Evolutionary conservation across 64 coral and sea anemone genomes (phyloP), one percentile per base, ranked within the genome.

Genomic region (Stylophora pistillata): DNA sequence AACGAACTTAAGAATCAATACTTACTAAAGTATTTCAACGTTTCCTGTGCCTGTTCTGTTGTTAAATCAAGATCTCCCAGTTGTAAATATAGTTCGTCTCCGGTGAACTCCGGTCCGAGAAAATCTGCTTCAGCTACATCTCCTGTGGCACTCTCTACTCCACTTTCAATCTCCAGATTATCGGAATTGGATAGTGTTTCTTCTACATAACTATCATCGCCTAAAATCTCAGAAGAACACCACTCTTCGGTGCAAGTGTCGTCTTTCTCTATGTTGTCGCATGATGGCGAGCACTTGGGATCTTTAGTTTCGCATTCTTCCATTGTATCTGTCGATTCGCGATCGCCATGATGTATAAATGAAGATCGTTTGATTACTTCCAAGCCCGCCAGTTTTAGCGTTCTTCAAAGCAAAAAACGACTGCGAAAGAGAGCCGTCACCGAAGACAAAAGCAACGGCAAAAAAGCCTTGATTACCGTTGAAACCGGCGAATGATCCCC

Each of bases 11-110:
- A 31, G 47, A 26, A 21, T 9, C 53, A 58, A 37, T 86, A 92
- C 90, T 92, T 68, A 92, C 90, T 92, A 21, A 92, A 92, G 64
- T 92, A 92, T 78, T 86, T 92, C 30, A 92, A 72, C 0, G 90
- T 92, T 86, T 92, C 90, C 57, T 86, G 90, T 0, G 85, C 82
- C 58, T 92, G 90, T 41, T 92, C 90, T 20, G 90, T 73, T 15
- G 90, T 92, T 14, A 92, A 77, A 86, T 92, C 90, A 13, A 92
- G 80, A 41, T 84, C 80, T 37, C 30, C 80, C 80, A 84, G 41
- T 52, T 52, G 10, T 3, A 61, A 12, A 27, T 13, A 82, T 0
- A 74, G 26, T 10, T 85, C 69, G 23, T 68, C 64, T 12, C 21
- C 10, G 1, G 64, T n/a, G 6, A 78, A 91, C 29, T 29, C 58